Evolutionary conservation across 2,113 vertebrate genomes (phyloP), one percentile per base, ranked within the genome.

Genomic region (Struthidea cinerea): DNA sequence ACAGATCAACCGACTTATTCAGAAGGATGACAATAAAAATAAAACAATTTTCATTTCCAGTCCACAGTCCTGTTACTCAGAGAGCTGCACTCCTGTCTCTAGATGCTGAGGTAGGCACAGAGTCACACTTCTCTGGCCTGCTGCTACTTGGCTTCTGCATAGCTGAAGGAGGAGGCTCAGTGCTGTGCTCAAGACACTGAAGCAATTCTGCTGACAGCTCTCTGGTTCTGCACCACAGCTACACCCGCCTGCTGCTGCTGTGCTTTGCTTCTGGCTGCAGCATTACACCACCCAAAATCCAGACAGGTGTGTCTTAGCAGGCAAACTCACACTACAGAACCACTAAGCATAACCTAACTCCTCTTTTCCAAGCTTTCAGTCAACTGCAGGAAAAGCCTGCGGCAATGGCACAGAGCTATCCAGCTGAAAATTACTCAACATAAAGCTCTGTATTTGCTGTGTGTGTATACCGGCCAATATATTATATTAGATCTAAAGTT

Each of bases 181-280:
- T 6, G 46, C 33, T 69, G 18, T 50, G 30, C 41, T 70, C 13
- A 44, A 56, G 69, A 41, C 47, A 37, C 37, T 26, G n/a, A 65
- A 65, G 21, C 20, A 60, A 21, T 65, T 79, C 33, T 65, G 70
- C 60, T 61, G 30, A 65, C 56, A 65, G 65, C 15, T 73, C 33
- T 47, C 30, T 37, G 11, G 33, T 53, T 75, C 90, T 76, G 61
- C n/a, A 53, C 18, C 53, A 77, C 24, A 37, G 17, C 27, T 65
- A 35, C 27, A 32, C 11, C 21, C 0, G 0, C 32, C 46, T 39
- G 52, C 47, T 1, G 2, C 14, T 53, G 27, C 11, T 53, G 24
- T 26, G n/a, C 12, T 75, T 78, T 78, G 56, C 50, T 75, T 52
- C 80, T 33, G 32, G n/a, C 32, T 61, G 57, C 52, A 49, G 61